These are phyloP conservation scores for Stegophylla sp. DNA, from an alignment of 2,888 invertebrate species.

Conservation along the genomic window DNA sequence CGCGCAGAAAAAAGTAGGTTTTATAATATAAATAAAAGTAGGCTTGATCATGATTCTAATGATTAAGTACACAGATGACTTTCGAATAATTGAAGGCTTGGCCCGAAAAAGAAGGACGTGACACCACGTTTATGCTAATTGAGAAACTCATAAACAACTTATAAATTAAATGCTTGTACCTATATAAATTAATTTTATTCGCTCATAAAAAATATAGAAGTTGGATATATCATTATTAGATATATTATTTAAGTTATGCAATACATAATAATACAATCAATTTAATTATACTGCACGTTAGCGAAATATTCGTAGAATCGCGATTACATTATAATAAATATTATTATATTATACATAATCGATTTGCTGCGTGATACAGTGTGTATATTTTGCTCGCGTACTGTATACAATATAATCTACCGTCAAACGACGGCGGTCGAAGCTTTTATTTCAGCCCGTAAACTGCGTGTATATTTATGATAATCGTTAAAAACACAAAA, in stretches of 20 bases:
- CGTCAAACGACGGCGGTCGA: background rate
- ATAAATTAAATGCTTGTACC: conserved; percentile 15
- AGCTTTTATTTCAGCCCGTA: background rate
- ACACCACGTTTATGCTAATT: conserved; percentile 48
- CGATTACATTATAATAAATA: too few relatives aligned
- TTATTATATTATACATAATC: background rate
- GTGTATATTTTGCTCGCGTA: background rate
- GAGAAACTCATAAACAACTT: conserved; percentile 41
- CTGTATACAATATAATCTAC: too few relatives aligned
- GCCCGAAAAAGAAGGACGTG: conserved; percentile 34
- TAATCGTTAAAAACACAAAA: conserved; percentile 3
- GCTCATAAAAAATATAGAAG: conserved; percentile 12
- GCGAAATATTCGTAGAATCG: too few relatives aligned
- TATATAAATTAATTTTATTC: background rate
- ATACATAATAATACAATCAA: too few relatives aligned
- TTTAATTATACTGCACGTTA: background rate
- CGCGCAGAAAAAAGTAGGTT: conserved; percentile 29
- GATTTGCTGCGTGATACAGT: background rate
- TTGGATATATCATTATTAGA: background rate
- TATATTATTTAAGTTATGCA: background rate
- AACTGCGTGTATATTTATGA: background rate
- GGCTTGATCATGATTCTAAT: conserved; percentile 22
- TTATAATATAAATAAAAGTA: conserved; percentile 25
- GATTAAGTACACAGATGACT: conserved; percentile 46
- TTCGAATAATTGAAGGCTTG: conserved; percentile 54